Conservation (phyloP, 2,113 vertebrate genomes). For the Pachycephala philippinensis region DNA sequence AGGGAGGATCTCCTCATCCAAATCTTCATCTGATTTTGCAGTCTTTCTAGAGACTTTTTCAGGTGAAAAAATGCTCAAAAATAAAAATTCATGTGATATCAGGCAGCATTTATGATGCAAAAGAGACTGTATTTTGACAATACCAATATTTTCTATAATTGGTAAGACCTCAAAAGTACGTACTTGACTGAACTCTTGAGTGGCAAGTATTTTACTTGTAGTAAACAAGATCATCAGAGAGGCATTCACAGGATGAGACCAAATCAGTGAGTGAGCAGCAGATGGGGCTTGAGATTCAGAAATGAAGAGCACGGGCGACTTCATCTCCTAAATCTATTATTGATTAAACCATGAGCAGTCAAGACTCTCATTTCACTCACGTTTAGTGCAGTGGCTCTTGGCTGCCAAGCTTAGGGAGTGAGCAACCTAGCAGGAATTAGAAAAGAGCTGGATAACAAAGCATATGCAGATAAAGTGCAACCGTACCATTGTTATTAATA, state of each 20-base stretch:
- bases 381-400: conserved; percentile 62
- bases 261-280: conserved; percentile 68
- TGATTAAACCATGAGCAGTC: conserved; percentile 65
- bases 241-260: conserved; percentile 45
- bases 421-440: conserved; percentile 45
- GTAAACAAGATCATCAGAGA: conserved; percentile 54
- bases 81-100: not conserved
- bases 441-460: conserved; percentile 33
- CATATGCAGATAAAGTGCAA: not conserved
- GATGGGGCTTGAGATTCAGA: conserved; percentile 75
- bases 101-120: conserved; percentile 14
- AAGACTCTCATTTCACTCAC: conserved; percentile 52
- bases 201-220: conserved; percentile 15
- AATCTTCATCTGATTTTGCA: not conserved
- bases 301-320: conserved; percentile 37
- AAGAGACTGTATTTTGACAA: conserved; percentile 30
- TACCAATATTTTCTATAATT: conserved; percentile 6
- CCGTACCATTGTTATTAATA: conserved; percentile 6
- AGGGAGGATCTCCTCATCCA: not conserved
- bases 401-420: conserved; percentile 44
- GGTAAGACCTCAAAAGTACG: not conserved
- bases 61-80: not conserved
- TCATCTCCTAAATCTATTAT: conserved; percentile 70
- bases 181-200: conserved; percentile 62
- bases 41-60: not conserved